Conservation (phyloP, 2,113 vertebrate genomes). For the Numida meleagris region DNA sequence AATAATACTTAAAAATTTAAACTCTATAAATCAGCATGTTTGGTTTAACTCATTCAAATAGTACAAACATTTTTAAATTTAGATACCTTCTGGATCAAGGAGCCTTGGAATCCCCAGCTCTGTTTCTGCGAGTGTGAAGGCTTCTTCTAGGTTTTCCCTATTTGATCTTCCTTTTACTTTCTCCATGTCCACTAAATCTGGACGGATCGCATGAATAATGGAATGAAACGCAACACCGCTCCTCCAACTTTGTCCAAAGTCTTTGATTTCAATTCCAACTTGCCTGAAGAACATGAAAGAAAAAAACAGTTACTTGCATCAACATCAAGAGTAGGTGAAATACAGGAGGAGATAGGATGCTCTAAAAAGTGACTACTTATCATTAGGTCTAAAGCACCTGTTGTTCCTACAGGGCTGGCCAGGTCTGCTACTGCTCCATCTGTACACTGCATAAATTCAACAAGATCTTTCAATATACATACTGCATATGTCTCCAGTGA, state of each 20-base stretch:
- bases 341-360: fast-evolving
- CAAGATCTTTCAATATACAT: not conserved
- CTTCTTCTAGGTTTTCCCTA: conserved; percentile 91
- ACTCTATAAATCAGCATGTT: not conserved
- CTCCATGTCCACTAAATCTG: conserved; percentile 92
- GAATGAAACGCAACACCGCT: conserved; percentile 93
- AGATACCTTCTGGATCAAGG: conserved; percentile 93
- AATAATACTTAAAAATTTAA: not conserved
- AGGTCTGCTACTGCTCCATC: not conserved
- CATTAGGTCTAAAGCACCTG: not conserved
- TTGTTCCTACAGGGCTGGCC: not conserved
- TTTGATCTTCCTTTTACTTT: conserved; percentile 84
- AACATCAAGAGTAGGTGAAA: not conserved
- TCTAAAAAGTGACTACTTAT: not conserved
- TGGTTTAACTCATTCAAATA: not conserved
- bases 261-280: conserved; percentile 90
- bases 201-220: conserved; percentile 90
- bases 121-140: conserved; percentile 90
- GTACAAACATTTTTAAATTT: not conserved
- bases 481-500: not conserved
- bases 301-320: not conserved
- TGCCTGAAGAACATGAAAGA: conserved; percentile 74
- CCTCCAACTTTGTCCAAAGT: conserved; percentile 96
- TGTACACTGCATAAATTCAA: not conserved
- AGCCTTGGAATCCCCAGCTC: conserved; percentile 93